Conservation (phyloP, 2,113 vertebrate species). For the Dissostichus mawsoni region DNA sequence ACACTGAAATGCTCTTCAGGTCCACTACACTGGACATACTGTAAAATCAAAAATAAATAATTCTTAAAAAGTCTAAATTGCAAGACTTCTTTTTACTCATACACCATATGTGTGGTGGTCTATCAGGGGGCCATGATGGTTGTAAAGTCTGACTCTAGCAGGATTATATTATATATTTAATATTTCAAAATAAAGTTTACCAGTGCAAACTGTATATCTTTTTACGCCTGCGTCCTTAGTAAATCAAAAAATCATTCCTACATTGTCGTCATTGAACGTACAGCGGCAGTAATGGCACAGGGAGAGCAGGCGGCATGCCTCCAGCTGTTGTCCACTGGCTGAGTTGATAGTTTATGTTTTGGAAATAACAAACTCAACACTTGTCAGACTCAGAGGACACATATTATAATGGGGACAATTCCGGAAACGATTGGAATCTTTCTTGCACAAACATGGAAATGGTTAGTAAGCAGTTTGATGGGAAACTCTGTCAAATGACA, state of each 20-base stretch:
- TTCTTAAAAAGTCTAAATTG: too few relatives aligned
- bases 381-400: slow-evolving; percentile 2
- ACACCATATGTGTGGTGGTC: too few relatives aligned
- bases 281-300: slow-evolving; percentile 5
- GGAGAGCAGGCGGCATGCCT: slow-evolving; percentile 14
- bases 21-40: too few relatives aligned
- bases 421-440: slow-evolving; percentile 39
- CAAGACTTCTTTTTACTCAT: too few relatives aligned
- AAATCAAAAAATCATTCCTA: slow-evolving; percentile 20
- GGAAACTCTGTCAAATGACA: slow-evolving; percentile 18
- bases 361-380: slow-evolving; percentile 6
- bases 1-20: too few relatives aligned
- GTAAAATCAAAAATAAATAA: too few relatives aligned
- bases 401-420: slow-evolving; percentile 14
- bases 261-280: slow-evolving; percentile 12
- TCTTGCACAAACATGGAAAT: slow-evolving; percentile 37
- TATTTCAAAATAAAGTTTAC: background rate
- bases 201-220: background rate
- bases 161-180: too few relatives aligned
- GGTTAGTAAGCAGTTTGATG: slow-evolving; percentile 15
- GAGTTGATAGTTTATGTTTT: slow-evolving; percentile 21
- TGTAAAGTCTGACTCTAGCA: too few relatives aligned
- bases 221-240: background rate
- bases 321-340: slow-evolving; percentile 37
- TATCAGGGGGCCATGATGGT: too few relatives aligned